phyloP scores from a whole-genome alignment of 1,140 invertebrate species.

The Zaprionus africanus region DNA sequence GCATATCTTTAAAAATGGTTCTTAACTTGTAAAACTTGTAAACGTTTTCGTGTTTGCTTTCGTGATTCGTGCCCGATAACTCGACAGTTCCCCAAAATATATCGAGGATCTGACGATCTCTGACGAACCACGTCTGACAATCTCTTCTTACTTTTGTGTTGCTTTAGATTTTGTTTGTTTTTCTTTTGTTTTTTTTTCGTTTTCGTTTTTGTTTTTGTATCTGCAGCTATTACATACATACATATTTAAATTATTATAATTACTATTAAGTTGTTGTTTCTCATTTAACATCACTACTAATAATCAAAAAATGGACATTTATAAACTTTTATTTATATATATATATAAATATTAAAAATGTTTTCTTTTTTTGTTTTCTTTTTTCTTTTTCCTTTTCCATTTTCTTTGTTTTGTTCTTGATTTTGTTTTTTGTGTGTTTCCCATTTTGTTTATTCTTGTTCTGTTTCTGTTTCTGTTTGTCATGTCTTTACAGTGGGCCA shows the following conservation, averaged over 20 bases:
- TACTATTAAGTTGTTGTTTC: constrained; percentile 65
- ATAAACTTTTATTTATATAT: constrained; percentile 76
- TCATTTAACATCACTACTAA: constrained; percentile 79
- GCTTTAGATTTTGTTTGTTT: constrained; percentile 14
- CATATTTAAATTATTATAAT: constrained; percentile 70
- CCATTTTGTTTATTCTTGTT: constrained; percentile 44
- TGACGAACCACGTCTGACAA: neutral
- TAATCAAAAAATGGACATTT: constrained; percentile 83
- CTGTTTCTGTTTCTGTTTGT: constrained; percentile 21
- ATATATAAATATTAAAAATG: constrained; percentile 68
- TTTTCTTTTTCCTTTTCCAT: constrained; percentile 14
- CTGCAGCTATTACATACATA: constrained; percentile 68
- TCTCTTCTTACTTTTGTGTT: constrained; percentile 21
- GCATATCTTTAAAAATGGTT: constrained; percentile 76
- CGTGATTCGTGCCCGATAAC: neutral
- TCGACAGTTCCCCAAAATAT: constrained; percentile 28
- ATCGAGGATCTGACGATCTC: constrained; percentile 1
- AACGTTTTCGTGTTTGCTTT: constrained; percentile 59
- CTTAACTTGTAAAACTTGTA: constrained; percentile 72
- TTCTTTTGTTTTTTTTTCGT: constrained; percentile 15
- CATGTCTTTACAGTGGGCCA: constrained; percentile 44
- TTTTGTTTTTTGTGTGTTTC: constrained; percentile 28
- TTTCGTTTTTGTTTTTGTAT: constrained; percentile 24
- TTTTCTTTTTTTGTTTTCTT: constrained; percentile 36
- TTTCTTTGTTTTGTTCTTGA: constrained; percentile 16